Conservation (phyloP, 1,140 invertebrate genomes). For the Drosophila pandora region DNA sequence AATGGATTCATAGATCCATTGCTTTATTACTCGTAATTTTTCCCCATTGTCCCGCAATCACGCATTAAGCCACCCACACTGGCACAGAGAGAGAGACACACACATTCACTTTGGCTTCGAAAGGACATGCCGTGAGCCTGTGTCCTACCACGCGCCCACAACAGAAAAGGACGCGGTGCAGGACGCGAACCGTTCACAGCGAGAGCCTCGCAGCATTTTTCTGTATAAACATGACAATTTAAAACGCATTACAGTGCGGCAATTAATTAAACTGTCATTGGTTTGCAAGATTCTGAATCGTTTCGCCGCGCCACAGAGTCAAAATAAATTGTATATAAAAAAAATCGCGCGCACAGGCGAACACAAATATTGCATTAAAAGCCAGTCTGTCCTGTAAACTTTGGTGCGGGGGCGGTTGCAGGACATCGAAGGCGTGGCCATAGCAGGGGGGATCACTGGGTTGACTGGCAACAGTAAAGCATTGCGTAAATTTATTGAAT, state of each 20-base stretch:
- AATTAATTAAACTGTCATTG: slow-evolving; percentile 82
- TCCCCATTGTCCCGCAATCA: slow-evolving; percentile 26
- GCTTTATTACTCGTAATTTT: slow-evolving; percentile 29
- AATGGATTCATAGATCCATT: slow-evolving; percentile 15
- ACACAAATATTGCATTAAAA: slow-evolving; percentile 68
- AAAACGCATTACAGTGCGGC: slow-evolving; percentile 80
- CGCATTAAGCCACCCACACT: slow-evolving; percentile 25
- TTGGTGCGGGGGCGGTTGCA: slow-evolving; percentile 2
- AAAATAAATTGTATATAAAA: slow-evolving; percentile 50
- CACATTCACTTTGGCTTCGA: slow-evolving; percentile 9
- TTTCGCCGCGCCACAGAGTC: slow-evolving; percentile 67
- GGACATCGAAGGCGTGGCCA: no score
- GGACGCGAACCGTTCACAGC: not conserved
- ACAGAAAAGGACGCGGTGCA: slow-evolving; percentile 18
- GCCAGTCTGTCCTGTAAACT: slow-evolving; percentile 5
- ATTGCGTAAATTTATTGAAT: slow-evolving; percentile 80
- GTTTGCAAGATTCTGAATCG: slow-evolving; percentile 77
- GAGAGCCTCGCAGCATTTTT: slow-evolving; percentile 30
- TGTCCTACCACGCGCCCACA: slow-evolving; percentile 11
- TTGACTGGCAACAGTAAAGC: slow-evolving; percentile 57
- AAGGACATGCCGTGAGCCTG: slow-evolving; percentile 29
- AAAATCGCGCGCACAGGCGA: slow-evolving; percentile 13
- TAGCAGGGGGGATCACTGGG: slow-evolving; percentile 2
- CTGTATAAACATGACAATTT: slow-evolving; percentile 81
- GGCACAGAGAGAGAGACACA: not conserved